Evolutionary conservation across 2,888 invertebrate genomes (phyloP), one percentile per base, ranked within the genome.

Genomic region (Agrotis exclamationis): DNA sequence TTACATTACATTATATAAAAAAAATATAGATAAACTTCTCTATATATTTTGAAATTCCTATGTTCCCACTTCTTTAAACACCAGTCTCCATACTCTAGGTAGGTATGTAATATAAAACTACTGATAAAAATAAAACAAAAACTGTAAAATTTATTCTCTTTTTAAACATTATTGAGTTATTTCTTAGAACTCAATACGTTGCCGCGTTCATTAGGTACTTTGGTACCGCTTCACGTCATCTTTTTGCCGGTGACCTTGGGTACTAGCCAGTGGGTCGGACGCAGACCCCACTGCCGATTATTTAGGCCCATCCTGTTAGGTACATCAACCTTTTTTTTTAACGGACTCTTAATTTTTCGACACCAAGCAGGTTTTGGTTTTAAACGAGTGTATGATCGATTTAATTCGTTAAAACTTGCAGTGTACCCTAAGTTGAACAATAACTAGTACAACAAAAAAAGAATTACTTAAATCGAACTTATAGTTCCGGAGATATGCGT

Each of bases 221-320:
- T n/a, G n/a, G 18, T 45, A 57, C 60, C 18, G 63, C 28, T 70
- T 56, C 76, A 76, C 65, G 65, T 69, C 63, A 65, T 77, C 50
- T 24, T 57, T 64, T 28, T 22, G 53, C 51, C 14, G 39, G n/a
- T 28, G 65, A 63, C 71, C 69, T 74, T 65, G 53, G 9, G 45
- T 39, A 44, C 50, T 13, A 50, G 59, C 51, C 22, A 33, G 28
- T 72, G 39, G 56, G 51, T 47, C 54, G 39, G 53, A n/a, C 13
- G 50, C 62, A 62, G 51, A 62, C 20, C 56, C 53, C 56, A 18
- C 22, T 54, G 48, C 13, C 28, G 28, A 63, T 63, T 74, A 78
- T 69, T 24, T 28, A 13, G 54, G 63, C 33, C 45, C 47, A 54
- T 59, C 54, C 63, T 65, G 58, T 58, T 47, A 50, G 45, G 65